These are phyloP conservation scores for Monochamus saltuarius DNA, from an alignment of 1,140 invertebrate genomes.

Conservation along the genomic window DNA sequence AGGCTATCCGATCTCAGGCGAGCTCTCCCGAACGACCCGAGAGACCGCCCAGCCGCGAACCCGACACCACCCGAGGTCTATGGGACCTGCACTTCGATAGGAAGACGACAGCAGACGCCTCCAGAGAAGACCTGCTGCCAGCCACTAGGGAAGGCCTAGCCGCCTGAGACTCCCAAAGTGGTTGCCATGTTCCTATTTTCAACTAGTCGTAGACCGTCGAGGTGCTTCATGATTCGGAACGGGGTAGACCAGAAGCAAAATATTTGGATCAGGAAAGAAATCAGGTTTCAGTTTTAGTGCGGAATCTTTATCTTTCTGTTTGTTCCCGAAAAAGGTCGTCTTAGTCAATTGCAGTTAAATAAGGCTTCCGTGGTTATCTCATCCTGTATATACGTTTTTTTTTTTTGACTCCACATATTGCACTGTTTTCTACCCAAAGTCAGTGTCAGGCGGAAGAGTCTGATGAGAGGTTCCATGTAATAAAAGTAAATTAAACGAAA, in stretches of 20 bases:
- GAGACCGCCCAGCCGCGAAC: constrained; percentile 43
- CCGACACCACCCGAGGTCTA: constrained; percentile 48
- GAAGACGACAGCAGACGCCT: constrained; percentile 46
- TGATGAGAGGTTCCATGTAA: no score
- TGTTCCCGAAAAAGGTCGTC: not conserved
- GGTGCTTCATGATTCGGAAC: not conserved
- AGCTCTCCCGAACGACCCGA: constrained; percentile 45
- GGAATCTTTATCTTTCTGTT: no score
- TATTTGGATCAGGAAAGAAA: not conserved
- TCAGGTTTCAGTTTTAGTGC: no score
- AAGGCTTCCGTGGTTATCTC: no score
- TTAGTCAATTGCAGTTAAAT: no score
- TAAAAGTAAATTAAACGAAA: no score
- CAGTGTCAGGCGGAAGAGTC: no score
- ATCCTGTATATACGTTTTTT: no score
- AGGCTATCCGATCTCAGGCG: constrained; percentile 49
- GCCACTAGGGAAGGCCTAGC: constrained; percentile 55
- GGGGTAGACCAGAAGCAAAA: not conserved
- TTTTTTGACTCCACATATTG: no score
- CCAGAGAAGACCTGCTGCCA: constrained; percentile 52
- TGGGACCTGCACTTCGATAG: constrained; percentile 54
- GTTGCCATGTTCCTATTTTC: constrained; percentile 45
- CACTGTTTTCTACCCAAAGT: no score
- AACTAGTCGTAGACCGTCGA: constrained; percentile 36
- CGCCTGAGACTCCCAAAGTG: constrained; percentile 49